Conservation (phyloP, 2,888 invertebrate genomes). For the Leptopterna dolabrata region DNA sequence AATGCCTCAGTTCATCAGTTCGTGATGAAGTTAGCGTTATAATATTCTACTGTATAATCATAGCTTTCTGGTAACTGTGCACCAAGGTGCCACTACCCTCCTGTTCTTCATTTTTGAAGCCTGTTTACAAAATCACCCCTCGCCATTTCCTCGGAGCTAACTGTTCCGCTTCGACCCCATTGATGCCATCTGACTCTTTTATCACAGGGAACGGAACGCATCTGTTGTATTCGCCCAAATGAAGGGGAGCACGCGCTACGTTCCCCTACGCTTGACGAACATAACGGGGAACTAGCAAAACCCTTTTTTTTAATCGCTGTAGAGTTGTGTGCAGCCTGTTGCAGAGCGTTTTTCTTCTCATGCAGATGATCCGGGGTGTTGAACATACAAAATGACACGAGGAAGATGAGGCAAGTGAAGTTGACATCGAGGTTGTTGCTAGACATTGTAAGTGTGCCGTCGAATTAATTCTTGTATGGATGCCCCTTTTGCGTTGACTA, state of each 20-base stretch:
- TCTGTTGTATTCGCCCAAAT: slow-evolving; percentile 1
- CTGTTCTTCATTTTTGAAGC: background rate
- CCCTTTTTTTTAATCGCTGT: background rate
- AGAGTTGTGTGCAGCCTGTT: background rate
- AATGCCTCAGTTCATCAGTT: no score
- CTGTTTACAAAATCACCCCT: background rate
- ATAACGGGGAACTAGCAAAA: background rate
- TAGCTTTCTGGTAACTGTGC: no score
- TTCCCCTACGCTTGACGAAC: background rate
- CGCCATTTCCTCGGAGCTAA: background rate
- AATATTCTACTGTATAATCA: no score
- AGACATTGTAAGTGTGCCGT: background rate
- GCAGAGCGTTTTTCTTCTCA: background rate
- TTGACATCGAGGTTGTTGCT: background rate
- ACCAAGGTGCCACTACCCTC: no score
- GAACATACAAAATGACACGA: background rate
- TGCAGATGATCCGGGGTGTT: background rate
- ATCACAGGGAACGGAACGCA: background rate
- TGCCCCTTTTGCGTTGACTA: no score
- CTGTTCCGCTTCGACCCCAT: background rate
- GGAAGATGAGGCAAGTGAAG: background rate
- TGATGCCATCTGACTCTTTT: slow-evolving; percentile 9
- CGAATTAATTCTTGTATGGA: no score
- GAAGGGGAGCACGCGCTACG: slow-evolving; percentile 12
- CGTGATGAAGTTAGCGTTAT: no score